Conservation (phyloP, 2,113 vertebrate genomes). For the Ancistrus triradiatus region DNA sequence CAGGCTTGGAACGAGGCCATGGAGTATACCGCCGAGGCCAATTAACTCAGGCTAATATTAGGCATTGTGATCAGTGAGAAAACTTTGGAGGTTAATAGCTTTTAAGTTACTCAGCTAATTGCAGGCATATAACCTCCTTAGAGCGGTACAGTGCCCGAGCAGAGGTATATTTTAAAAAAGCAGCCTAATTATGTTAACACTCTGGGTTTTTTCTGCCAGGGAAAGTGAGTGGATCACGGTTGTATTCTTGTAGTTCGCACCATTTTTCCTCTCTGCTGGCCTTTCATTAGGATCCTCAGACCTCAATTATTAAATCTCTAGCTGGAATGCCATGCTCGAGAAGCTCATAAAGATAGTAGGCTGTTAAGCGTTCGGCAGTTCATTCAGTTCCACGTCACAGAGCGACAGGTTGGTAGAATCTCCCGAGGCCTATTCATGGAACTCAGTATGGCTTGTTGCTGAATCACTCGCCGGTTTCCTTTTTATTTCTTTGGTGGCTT, state of each 20-base stretch:
- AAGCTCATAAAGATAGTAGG: conserved; percentile 3
- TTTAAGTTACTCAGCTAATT: conserved; percentile 61
- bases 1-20: conserved; percentile 56
- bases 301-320: conserved; percentile 15
- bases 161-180: conserved; percentile 34
- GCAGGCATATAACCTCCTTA: conserved; percentile 51
- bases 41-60: conserved; percentile 65
- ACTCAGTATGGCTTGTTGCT: neutral
- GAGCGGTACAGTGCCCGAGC: conserved; percentile 33
- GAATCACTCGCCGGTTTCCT: neutral
- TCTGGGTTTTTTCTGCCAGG: conserved; percentile 19
- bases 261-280: conserved; percentile 21
- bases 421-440: too few species aligned
- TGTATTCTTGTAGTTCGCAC: conserved; percentile 28
- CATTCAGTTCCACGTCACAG: too few species aligned
- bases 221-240: conserved; percentile 9
- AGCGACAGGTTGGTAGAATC: too few species aligned
- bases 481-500: neutral
- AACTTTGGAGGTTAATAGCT: conserved; percentile 56
- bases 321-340: neutral
- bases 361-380: conserved; percentile 31
- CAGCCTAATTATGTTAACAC: conserved; percentile 48
- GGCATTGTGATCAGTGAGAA: conserved; percentile 38
- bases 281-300: conserved; percentile 16
- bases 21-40: conserved; percentile 52